A percentile compares a stretch with the other conserved stretches of the same genome.
These are phyloP conservation scores for Rhabdornis inornatus DNA, from an alignment of 2,113 vertebrate genomes.

Conservation along the genomic window DNA sequence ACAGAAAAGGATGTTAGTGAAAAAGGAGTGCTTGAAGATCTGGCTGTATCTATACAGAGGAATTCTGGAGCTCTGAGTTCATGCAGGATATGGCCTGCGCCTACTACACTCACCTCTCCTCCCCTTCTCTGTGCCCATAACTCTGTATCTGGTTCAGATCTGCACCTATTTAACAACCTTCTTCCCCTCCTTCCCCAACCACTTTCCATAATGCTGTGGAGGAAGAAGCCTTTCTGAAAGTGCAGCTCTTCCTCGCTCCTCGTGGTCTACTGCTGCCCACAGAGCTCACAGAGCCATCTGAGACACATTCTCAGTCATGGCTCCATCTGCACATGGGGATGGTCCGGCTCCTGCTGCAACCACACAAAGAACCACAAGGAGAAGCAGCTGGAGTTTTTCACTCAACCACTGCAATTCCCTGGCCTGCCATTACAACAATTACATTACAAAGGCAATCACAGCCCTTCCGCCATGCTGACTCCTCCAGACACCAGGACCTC, in stretches of 20 bases:
- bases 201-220: neutral
- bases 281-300: neutral
- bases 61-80: neutral
- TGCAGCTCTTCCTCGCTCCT: neutral
- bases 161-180: neutral
- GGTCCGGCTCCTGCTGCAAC: constrained; percentile 25
- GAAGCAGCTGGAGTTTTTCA: constrained; percentile 5
- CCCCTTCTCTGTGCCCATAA: neutral
- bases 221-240: neutral
- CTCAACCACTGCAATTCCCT: constrained; percentile 33
- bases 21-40: neutral
- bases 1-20: neutral
- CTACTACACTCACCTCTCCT: neutral
- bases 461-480: neutral
- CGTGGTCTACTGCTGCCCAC: neutral
- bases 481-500: constrained; percentile 28
- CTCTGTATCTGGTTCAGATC: neutral
- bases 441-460: constrained; percentile 11
- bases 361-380: constrained; percentile 39
- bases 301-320: neutral
- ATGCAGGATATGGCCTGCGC: neutral
- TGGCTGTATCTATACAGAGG: neutral
- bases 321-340: neutral
- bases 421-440: constrained; percentile 39
- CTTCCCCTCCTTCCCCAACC: neutral